These are phyloP conservation scores for Diarsia mendica DNA, from an alignment of 2,888 invertebrate species.

Conservation along the genomic window DNA sequence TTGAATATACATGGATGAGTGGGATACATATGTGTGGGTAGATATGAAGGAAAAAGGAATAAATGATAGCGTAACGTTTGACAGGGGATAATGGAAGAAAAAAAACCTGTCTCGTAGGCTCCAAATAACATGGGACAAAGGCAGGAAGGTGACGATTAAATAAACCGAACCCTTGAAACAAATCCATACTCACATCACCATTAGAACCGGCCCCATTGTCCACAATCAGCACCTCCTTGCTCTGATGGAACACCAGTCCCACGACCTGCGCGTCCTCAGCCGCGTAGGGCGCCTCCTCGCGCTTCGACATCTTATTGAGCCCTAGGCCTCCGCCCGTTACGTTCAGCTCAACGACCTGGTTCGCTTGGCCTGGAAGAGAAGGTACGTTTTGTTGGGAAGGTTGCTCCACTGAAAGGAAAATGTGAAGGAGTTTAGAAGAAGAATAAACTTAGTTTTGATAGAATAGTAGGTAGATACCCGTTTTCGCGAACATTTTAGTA, in stretches of 20 bases:
- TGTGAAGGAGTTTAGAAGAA: slow-evolving; percentile 9
- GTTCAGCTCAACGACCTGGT: slow-evolving; percentile 91
- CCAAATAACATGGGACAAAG: too few species aligned
- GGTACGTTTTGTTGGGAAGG: slow-evolving; percentile 53
- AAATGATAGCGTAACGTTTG: too few species aligned
- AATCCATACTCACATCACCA: slow-evolving; percentile 78
- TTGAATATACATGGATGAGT: too few species aligned
- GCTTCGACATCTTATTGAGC: slow-evolving; percentile 95
- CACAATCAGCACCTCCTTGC: slow-evolving; percentile 96
- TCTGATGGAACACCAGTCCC: slow-evolving; percentile 97
- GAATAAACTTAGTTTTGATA: slow-evolving; percentile 28
- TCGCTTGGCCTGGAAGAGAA: slow-evolving; percentile 89
- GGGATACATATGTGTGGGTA: too few species aligned
- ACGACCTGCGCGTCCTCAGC: slow-evolving; percentile 96
- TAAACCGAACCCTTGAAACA: not conserved
- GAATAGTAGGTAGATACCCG: not conserved
- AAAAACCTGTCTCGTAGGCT: too few species aligned
- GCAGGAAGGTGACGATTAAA: not conserved
- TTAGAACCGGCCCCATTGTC: slow-evolving; percentile 92
- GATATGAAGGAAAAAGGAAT: too few species aligned
- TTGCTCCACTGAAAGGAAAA: slow-evolving; percentile 56
- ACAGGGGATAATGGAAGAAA: too few species aligned
- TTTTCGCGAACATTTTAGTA: not conserved
- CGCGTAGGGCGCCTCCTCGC: slow-evolving; percentile 95
- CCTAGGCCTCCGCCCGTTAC: slow-evolving; percentile 95